phyloP scores from a whole-genome alignment of 2,888 invertebrate species.

The Andrena minutula region DNA sequence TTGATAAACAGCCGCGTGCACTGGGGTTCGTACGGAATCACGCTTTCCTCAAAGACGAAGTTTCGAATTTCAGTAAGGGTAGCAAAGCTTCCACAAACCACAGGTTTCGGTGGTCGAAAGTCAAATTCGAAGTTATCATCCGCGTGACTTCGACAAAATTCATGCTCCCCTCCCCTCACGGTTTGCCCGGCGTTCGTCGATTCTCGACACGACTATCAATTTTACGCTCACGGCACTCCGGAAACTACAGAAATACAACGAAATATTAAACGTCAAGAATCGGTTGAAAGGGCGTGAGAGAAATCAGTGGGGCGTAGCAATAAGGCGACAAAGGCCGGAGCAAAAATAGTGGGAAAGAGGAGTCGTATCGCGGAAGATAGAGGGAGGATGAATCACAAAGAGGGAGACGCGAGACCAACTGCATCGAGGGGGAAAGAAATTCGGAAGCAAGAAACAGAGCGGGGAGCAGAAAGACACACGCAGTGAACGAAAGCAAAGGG shows the following conservation, averaged over 20 bases:
- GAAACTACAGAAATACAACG: no score
- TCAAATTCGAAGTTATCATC: slow-evolving; percentile 52
- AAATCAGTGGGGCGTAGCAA: neutral
- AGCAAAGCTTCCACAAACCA: slow-evolving; percentile 31
- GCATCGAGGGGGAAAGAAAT: neutral
- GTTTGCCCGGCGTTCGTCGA: neutral
- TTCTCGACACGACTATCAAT: neutral
- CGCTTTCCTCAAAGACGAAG: slow-evolving; percentile 40
- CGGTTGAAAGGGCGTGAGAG: neutral
- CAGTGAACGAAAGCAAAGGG: slow-evolving; percentile 11
- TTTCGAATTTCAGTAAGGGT: slow-evolving; percentile 31
- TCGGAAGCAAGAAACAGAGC: slow-evolving; percentile 25
- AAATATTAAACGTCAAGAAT: neutral
- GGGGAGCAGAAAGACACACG: slow-evolving; percentile 23
- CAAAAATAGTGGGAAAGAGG: neutral
- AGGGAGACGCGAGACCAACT: neutral
- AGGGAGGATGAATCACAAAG: neutral
- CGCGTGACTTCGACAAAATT: slow-evolving; percentile 33
- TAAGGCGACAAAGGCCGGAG: neutral
- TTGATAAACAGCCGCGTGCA: slow-evolving; percentile 44
- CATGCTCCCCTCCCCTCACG: neutral
- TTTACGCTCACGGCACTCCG: no score
- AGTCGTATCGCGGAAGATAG: neutral
- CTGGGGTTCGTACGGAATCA: slow-evolving; percentile 46
- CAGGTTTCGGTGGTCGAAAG: slow-evolving; percentile 21